phyloP scores from a whole-genome alignment of 2,113 vertebrate species.

The Gobius niger region DNA sequence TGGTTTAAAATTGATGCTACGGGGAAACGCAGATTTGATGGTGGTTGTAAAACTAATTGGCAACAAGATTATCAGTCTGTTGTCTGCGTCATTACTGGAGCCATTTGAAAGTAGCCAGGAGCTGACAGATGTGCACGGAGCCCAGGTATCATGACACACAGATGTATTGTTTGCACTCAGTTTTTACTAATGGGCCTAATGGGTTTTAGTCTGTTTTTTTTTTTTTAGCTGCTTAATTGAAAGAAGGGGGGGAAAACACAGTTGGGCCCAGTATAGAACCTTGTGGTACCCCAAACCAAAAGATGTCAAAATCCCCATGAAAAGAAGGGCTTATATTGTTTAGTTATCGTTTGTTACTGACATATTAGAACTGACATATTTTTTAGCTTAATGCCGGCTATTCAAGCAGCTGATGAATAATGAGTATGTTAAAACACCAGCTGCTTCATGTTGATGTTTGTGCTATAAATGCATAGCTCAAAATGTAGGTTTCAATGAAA shows the following conservation, averaged over 20 bases:
- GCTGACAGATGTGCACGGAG: neutral
- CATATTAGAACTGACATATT: neutral
- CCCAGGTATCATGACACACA: neutral
- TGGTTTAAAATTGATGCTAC: neutral
- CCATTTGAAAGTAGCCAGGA: neutral
- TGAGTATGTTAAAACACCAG: neutral
- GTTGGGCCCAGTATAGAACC: neutral
- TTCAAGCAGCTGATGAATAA: neutral
- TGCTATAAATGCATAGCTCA: neutral
- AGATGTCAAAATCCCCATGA: neutral
- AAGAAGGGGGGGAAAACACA: neutral
- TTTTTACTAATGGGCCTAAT: neutral
- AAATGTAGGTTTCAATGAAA: neutral
- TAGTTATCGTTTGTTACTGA: too few relatives aligned
- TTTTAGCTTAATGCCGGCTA: neutral
- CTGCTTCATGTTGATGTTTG: constrained; percentile 1
- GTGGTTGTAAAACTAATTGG: neutral
- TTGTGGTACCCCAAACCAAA: neutral
- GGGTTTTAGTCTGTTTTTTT: neutral
- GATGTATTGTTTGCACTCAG: neutral
- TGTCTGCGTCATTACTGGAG: neutral
- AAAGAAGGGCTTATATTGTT: neutral
- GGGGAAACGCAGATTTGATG: neutral
- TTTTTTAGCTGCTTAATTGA: neutral
- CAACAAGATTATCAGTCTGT: constrained; percentile 6